Evolutionary conservation across 1,140 invertebrate genomes (phyloP), one percentile per base, ranked within the genome.

Genomic region (Solen grandis): DNA sequence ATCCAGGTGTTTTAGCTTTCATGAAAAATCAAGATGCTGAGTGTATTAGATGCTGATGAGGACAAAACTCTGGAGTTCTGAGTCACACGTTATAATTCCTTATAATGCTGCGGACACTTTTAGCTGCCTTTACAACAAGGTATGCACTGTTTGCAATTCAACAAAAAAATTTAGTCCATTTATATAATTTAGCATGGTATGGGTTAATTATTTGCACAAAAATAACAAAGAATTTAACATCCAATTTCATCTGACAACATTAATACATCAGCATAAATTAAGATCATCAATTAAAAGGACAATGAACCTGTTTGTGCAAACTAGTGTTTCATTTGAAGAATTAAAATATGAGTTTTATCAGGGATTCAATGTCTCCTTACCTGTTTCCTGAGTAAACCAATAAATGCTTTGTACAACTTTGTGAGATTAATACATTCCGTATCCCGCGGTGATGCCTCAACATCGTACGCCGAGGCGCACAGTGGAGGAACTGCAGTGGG

Each of bases 401-500:
- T 78, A 78, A 78, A 68, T 69, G 65, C 75, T 68, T 62, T 78
- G 35, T 68, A 50, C 27, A 54, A 31, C 25, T 59, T 27, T 41
- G 55, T 22, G 65, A 66, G 50, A 78, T 66, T 35, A 69, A 35
- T 57, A 69, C 75, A 78, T 78, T 10, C 35, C 75, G 8, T 78
- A 38, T 60, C 8, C 54, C 41, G 41, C 50, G 50, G 25, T 25
- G 14, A 54, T 54, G 50, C 75, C 65, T 65, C 75, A 68, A 35
- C 65, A 69, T 68, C 59, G 63, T 78, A 36, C 55, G 75, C 66
- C 54, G 63, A 38, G 19, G 22, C 22, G 75, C 50, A 60, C 65
- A 60, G 54, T 38, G 65, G 75, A 62, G 75, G 75, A 63, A 66
- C 75, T 78, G 75, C 75, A 78, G 75, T 41, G 75, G 75, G 75